A percentile compares a stretch with the other conserved stretches of the same genome.
Evolutionary conservation across 2,888 invertebrate species (phyloP).

Genomic region (Polydrusus cervinus): DNA sequence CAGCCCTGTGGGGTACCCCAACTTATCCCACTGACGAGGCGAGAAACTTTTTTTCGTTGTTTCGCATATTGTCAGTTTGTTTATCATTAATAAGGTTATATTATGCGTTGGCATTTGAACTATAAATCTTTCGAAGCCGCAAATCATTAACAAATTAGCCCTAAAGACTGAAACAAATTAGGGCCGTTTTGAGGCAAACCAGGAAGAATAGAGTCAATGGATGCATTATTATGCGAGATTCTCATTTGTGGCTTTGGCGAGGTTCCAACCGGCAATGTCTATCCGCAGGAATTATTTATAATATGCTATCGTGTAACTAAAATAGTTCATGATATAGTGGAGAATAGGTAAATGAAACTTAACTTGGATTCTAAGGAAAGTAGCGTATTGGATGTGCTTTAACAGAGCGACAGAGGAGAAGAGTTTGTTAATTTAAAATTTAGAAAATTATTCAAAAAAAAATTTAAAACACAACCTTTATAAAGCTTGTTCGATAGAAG

Average conservation of each 20-base stretch:
- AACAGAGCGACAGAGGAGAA: too few species aligned
- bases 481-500: too few species aligned
- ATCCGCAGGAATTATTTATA: constrained; percentile 10
- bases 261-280: constrained; percentile 9
- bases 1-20: too few species aligned
- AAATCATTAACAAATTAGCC: constrained; percentile 19
- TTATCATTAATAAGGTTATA: too few species aligned
- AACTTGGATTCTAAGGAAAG: neutral
- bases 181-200: constrained; percentile 3
- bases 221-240: constrained; percentile 16
- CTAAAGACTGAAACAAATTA: constrained; percentile 20
- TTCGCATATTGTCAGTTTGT: too few species aligned
- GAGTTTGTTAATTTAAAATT: too few species aligned
- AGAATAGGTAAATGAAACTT: neutral
- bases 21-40: too few species aligned
- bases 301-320: neutral
- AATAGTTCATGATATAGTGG: neutral
- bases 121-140: neutral
- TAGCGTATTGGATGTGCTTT: too few species aligned
- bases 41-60: too few species aligned
- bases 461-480: too few species aligned
- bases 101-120: too few species aligned
- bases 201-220: constrained; percentile 18
- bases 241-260: constrained; percentile 21
- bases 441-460: too few species aligned